Evolutionary conservation across 2,888 invertebrate species (phyloP), one percentile per base, ranked within the genome.

Genomic region (Clistopyga incitator): DNA sequence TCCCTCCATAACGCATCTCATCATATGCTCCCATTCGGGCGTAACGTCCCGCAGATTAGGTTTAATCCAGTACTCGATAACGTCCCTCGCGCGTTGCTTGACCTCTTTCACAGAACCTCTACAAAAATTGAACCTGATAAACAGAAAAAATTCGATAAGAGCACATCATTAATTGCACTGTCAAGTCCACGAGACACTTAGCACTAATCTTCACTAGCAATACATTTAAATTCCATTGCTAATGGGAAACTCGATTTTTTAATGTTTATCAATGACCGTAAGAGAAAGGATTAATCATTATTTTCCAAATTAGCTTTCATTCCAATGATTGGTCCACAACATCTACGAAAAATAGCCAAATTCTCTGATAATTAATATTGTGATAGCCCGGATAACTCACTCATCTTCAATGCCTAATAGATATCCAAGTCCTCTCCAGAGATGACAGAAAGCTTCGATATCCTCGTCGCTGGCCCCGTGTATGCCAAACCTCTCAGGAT

Each of bases 401-500:
- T 90, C 87, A 82, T 93, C 93, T 15, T 93, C 89, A 8, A 93
- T 88, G 0, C 95, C 95, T 0, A 95, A 90, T 4, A 94, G 87
- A 87, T 94, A 94, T 1, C 95, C 95, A 11, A 95, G 88, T 13
- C 93, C 92, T 67, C 94, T 90, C 95, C 95, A 95, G 50, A 94
- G 90, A 84, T 95, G 94, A 34, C 94, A 92, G 85, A 94, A 94
- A 34, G 93, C 94, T 2, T 94, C 94, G 13, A 95, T 87, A 74
- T 95, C 94, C 13, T 93, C 92, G 1, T 93, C 90, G 20, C 90
- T 92, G 0, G 91, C 92, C 11, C 90, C 86, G 42, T 90, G 90
- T 4, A 92, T 87, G 0, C 93, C 94, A 81, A 94, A 93, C 34
- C 89, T 85, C 15, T 92, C 86, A 0, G 95, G 94, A 78, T 93